Conservation (phyloP, 2,797 vertebrate species). For the Lepus oiostolus region DNA sequence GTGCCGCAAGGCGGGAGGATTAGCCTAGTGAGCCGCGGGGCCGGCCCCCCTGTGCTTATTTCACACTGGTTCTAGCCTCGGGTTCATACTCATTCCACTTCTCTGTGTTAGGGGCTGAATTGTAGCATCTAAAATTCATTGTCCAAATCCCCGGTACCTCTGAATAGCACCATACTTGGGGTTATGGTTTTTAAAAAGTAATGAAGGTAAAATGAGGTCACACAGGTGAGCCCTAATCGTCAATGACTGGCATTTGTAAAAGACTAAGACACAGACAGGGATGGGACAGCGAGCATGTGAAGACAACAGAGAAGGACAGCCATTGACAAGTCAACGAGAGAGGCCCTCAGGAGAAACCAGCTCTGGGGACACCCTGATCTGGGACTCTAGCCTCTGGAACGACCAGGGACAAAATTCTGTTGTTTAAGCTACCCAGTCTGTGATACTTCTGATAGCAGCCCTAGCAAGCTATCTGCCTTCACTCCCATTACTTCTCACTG, state of each 20-base stretch:
- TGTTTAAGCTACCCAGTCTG: neutral
- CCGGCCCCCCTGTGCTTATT: neutral
- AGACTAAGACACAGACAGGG: neutral
- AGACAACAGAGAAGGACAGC: neutral
- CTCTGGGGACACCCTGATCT: neutral
- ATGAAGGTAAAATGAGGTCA: slow-evolving; percentile 46
- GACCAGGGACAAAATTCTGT: neutral
- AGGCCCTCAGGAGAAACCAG: slow-evolving; percentile 1
- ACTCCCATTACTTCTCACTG: neutral
- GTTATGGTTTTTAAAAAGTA: slow-evolving; percentile 5
- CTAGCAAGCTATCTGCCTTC: neutral
- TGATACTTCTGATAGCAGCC: neutral
- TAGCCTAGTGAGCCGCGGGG: too few species aligned
- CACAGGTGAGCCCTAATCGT: neutral
- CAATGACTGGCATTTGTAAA: neutral
- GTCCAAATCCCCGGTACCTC: slow-evolving; percentile 4
- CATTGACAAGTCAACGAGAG: neutral
- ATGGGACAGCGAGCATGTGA: neutral
- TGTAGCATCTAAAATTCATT: neutral
- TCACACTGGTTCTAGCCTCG: neutral
- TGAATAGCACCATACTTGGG: slow-evolving; percentile 25
- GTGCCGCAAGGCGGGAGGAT: too few species aligned
- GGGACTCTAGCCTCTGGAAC: neutral
- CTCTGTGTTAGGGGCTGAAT: neutral
- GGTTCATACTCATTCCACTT: neutral